Conservation (phyloP, 2,888 invertebrate genomes). For the Ophraella communa region DNA sequence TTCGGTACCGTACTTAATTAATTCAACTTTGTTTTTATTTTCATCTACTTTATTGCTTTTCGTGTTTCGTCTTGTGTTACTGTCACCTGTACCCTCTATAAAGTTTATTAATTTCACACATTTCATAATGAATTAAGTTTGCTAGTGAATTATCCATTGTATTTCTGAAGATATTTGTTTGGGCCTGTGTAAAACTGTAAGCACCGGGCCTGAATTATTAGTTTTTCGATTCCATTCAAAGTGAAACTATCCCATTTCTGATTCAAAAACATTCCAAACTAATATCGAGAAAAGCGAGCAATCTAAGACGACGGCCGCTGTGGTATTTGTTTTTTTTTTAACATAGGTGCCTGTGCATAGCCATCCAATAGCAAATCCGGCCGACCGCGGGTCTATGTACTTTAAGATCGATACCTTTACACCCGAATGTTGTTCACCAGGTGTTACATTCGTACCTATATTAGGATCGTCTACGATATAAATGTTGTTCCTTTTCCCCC, state of each 20-base stretch:
- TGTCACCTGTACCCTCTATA: too few relatives aligned
- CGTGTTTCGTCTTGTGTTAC: too few relatives aligned
- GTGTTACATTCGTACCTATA: conserved; percentile 43
- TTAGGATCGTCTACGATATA: conserved; percentile 30
- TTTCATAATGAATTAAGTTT: too few relatives aligned
- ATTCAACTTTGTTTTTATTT: too few relatives aligned
- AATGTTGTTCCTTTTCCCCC: conserved; percentile 4
- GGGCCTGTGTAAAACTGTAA: neutral
- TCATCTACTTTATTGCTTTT: too few relatives aligned
- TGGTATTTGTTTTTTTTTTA: conserved; percentile 54
- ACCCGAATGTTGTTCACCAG: conserved; percentile 40
- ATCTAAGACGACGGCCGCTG: conserved; percentile 51
- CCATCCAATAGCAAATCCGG: conserved; percentile 51
- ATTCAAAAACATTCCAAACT: conserved; percentile 23
- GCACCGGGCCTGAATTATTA: conserved; percentile 1
- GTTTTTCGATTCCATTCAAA: neutral
- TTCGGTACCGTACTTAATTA: too few relatives aligned
- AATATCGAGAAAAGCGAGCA: conserved; percentile 47
- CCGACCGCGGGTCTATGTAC: conserved; percentile 44
- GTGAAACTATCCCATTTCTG: neutral
- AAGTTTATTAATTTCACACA: too few relatives aligned
- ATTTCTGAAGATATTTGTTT: too few relatives aligned
- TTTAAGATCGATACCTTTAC: conserved; percentile 53
- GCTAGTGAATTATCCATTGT: too few relatives aligned
- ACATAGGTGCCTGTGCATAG: conserved; percentile 50